Conservation (phyloP, 2,797 vertebrate genomes). For the Melanotaenia nigrans region DNA sequence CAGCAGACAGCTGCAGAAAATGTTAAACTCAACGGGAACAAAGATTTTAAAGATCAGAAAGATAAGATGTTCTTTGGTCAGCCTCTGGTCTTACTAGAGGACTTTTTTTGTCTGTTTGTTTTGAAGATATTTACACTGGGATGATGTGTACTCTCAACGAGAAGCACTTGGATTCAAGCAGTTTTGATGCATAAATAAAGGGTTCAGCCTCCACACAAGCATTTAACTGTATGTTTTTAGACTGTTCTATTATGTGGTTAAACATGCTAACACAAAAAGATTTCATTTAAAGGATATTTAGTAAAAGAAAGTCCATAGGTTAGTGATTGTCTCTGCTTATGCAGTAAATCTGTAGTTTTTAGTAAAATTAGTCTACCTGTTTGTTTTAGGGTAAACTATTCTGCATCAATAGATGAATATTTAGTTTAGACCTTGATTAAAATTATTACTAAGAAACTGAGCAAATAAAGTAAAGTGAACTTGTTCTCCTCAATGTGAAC, state of each 20-base stretch:
- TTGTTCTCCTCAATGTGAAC: constrained; percentile 38
- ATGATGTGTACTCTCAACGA: background rate
- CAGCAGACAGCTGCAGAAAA: background rate
- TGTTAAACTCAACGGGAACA: background rate
- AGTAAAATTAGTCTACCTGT: constrained; percentile 26
- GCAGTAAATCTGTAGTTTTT: constrained; percentile 27
- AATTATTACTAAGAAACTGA: constrained; percentile 15
- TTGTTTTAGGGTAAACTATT: constrained; percentile 29
- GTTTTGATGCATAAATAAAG: background rate
- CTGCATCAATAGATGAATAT: constrained; percentile 18
- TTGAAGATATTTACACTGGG: background rate
- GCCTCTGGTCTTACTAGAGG: background rate
- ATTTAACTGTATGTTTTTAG: constrained; percentile 14
- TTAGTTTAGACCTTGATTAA: constrained; percentile 18
- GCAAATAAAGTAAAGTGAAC: constrained; percentile 5
- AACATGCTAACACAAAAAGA: constrained; percentile 22
- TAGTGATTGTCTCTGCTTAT: constrained; percentile 8
- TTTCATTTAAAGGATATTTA: background rate
- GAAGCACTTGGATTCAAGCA: background rate
- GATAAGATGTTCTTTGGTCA: background rate
- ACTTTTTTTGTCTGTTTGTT: background rate
- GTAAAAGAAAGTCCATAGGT: constrained; percentile 20
- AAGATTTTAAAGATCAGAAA: background rate
- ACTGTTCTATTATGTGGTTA: constrained; percentile 22
- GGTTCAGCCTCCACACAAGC: background rate